phyloP scores from a whole-genome alignment of 2,113 vertebrate species.

The Saguinus imperator region DNA sequence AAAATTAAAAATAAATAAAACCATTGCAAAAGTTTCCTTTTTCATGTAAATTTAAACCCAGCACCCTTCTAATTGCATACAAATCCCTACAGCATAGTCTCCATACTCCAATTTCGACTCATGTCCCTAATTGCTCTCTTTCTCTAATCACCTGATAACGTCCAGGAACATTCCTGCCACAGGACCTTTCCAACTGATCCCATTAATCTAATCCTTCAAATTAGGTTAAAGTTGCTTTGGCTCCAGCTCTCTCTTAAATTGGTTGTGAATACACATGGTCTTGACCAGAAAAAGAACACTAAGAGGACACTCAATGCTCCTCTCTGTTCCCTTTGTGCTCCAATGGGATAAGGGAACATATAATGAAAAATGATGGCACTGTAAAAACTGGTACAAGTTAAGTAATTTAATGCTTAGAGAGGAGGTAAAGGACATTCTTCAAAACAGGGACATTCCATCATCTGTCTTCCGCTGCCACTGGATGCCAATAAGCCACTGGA shows the following conservation, averaged over 20 bases:
- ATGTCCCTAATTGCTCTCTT: not conserved
- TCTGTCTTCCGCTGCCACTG: not conserved
- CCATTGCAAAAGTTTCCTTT: not conserved
- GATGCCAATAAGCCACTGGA: not conserved
- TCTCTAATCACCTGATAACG: not conserved
- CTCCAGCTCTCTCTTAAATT: not conserved
- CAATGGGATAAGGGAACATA: not conserved
- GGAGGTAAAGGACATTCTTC: not conserved
- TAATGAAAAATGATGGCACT: not conserved
- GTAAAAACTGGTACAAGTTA: conserved; percentile 15
- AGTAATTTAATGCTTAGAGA: not conserved
- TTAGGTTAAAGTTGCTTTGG: not conserved
- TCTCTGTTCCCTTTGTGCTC: not conserved
- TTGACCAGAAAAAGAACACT: not conserved
- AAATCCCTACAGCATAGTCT: not conserved
- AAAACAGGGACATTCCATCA: not conserved
- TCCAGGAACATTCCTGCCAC: not conserved
- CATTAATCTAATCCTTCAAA: not conserved
- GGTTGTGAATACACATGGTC: not conserved
- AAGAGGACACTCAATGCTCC: not conserved
- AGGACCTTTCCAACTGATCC: not conserved
- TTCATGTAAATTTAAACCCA: not conserved
- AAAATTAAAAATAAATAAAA: not conserved
- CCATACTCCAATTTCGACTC: not conserved
- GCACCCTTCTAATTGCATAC: not conserved